Evolutionary conservation across 2,797 vertebrate species (phyloP).

Genomic region (Xyrichtys novacula): DNA sequence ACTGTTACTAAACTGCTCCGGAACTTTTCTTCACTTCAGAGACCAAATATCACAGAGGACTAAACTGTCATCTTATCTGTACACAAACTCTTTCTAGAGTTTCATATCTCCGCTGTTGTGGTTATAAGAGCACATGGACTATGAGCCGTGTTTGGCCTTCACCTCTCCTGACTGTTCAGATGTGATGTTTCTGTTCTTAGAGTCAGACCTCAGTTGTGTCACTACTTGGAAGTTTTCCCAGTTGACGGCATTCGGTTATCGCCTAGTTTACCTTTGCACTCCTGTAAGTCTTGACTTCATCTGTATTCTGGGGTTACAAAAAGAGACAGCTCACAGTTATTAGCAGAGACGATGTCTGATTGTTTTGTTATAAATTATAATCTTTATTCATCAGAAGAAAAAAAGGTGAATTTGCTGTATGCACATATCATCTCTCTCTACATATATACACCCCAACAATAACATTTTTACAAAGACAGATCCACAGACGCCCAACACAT

Average conservation of each 20-base stretch:
- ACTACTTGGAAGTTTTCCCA: no score
- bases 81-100: background rate
- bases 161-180: background rate
- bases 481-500: background rate
- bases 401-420: background rate
- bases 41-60: background rate
- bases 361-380: conserved; percentile 19
- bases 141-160: conserved; percentile 1
- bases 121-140: background rate
- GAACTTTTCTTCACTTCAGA: rapidly evolving
- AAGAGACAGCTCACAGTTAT: no score
- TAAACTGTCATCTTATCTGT: conserved; percentile 1
- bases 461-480: background rate
- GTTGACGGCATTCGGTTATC: no score
- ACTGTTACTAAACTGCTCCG: no score
- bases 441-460: conserved; percentile 9
- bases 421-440: background rate
- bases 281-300: no score
- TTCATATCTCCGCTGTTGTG: background rate
- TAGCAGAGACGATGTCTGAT: background rate
- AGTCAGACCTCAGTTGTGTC: no score
- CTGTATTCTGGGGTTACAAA: no score
- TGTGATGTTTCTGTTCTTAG: no score
- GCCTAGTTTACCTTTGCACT: no score
- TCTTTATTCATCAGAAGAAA: conserved; percentile 43